Percentiles rank a stretch among this genome's conserved stretches.
These are phyloP conservation scores for Cephus spinipes DNA, from an alignment of 2,888 invertebrate genomes.

Conservation along the genomic window DNA sequence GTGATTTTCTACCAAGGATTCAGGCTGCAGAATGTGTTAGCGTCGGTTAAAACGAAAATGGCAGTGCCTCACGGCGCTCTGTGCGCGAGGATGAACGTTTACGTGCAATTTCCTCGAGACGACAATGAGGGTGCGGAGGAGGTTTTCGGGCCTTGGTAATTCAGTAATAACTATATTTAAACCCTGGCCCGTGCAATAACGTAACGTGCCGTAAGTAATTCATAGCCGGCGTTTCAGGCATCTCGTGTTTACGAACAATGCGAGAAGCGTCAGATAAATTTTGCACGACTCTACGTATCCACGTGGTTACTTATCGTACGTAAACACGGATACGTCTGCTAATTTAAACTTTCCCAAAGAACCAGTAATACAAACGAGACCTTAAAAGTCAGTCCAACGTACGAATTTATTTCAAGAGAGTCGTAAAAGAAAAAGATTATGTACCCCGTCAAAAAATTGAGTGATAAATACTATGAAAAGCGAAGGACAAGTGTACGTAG, in stretches of 20 bases:
- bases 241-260: slow-evolving; percentile 9
- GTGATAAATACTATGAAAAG: background rate
- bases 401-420: background rate
- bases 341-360: background rate
- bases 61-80: slow-evolving; percentile 6
- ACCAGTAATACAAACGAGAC: background rate
- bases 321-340: background rate
- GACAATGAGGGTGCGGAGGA: slow-evolving; percentile 33
- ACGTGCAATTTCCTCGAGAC: slow-evolving; percentile 31
- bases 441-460: background rate
- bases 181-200: slow-evolving; percentile 13
- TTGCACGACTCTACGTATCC: background rate
- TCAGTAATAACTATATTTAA: slow-evolving; percentile 35
- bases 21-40: background rate
- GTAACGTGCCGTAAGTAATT: slow-evolving; percentile 32
- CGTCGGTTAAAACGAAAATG: background rate
- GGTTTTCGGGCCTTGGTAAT: slow-evolving; percentile 30
- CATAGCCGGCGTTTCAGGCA: slow-evolving; percentile 5
- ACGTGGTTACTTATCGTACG: background rate
- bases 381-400: background rate
- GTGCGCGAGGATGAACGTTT: slow-evolving; percentile 19
- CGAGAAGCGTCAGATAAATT: slow-evolving; percentile 14
- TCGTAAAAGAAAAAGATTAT: background rate
- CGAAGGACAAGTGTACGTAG: background rate
- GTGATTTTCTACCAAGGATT: background rate